These are phyloP conservation scores for Ectropis crepuscularia DNA, from an alignment of 2,888 invertebrate genomes.

Conservation along the genomic window DNA sequence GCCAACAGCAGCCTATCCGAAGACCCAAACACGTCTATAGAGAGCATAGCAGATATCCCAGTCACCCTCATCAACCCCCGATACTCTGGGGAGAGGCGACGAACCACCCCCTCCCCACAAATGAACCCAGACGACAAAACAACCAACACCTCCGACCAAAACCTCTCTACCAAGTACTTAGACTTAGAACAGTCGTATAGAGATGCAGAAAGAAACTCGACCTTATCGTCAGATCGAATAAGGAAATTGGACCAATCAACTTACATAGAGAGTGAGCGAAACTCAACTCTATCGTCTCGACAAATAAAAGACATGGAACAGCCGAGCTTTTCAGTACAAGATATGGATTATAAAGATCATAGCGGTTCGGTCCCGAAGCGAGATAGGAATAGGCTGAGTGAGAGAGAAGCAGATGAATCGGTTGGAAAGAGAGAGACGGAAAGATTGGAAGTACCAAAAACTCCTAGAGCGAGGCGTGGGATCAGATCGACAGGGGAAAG, in stretches of 20 bases:
- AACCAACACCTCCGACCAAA: constrained; percentile 1
- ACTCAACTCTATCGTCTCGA: constrained; percentile 2
- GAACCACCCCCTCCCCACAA: constrained; percentile 9
- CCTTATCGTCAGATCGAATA: not conserved
- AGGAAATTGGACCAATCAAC: not conserved
- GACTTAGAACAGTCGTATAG: not conserved
- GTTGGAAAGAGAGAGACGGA: not conserved
- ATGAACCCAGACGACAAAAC: constrained; percentile 8
- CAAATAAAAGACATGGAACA: constrained; percentile 10
- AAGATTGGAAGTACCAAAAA: constrained; percentile 47
- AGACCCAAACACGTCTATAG: constrained; percentile 73
- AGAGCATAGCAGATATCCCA: constrained; percentile 78
- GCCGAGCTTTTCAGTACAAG: constrained; percentile 16
- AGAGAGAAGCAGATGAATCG: constrained; percentile 3
- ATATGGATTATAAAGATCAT: constrained; percentile 7
- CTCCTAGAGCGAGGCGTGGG: constrained; percentile 60
- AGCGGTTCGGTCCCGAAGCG: not conserved
- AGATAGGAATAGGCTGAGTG: not conserved
- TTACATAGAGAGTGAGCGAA: not conserved
- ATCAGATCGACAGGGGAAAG: constrained; percentile 60
- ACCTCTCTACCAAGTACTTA: not conserved
- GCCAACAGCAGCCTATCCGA: constrained; percentile 76
- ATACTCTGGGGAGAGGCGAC: constrained; percentile 55
- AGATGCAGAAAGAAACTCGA: no score
- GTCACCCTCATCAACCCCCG: constrained; percentile 73